Percentiles rank a stretch among this genome's conserved stretches.
phyloP scores from a whole-genome alignment of 2,888 invertebrate species.

The Microctonus brassicae region DNA sequence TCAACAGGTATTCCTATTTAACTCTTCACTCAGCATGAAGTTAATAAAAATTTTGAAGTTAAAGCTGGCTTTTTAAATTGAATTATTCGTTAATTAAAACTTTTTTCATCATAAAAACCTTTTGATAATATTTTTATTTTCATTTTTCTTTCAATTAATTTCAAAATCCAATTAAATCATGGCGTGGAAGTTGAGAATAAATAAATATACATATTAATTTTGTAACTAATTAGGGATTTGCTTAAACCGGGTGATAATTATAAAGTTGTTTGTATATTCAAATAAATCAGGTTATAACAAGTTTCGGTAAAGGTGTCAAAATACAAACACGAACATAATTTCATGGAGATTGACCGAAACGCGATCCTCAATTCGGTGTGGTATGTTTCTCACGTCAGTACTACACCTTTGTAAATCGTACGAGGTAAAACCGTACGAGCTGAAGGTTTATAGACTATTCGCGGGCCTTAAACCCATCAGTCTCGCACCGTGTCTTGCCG shows the following conservation, averaged over 20 bases:
- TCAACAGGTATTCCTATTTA: slow-evolving; percentile 19
- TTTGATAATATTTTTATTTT: neutral
- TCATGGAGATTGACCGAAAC: slow-evolving; percentile 54
- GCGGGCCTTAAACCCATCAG: slow-evolving; percentile 43
- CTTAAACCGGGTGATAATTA: neutral
- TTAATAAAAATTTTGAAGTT: too few relatives aligned
- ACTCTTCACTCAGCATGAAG: neutral
- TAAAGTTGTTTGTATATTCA: neutral
- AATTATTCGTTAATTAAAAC: too few relatives aligned
- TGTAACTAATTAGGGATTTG: neutral
- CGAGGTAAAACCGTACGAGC: slow-evolving; percentile 31
- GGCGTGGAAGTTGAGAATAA: neutral
- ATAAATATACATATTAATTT: neutral
- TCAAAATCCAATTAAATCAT: neutral
- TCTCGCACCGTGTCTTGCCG: slow-evolving; percentile 47
- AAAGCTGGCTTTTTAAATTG: too few relatives aligned
- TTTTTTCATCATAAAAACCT: neutral
- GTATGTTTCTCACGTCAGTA: slow-evolving; percentile 45
- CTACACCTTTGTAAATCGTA: slow-evolving; percentile 43
- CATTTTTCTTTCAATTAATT: neutral
- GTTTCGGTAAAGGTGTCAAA: slow-evolving; percentile 20
- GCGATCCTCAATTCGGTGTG: slow-evolving; percentile 46
- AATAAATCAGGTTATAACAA: neutral
- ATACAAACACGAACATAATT: slow-evolving; percentile 46
- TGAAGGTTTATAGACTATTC: slow-evolving; percentile 23